Evolutionary conservation across 1,140 invertebrate genomes (phyloP), one percentile per base, ranked within the genome.

Genomic region (Caenorhabditis inopinata): DNA sequence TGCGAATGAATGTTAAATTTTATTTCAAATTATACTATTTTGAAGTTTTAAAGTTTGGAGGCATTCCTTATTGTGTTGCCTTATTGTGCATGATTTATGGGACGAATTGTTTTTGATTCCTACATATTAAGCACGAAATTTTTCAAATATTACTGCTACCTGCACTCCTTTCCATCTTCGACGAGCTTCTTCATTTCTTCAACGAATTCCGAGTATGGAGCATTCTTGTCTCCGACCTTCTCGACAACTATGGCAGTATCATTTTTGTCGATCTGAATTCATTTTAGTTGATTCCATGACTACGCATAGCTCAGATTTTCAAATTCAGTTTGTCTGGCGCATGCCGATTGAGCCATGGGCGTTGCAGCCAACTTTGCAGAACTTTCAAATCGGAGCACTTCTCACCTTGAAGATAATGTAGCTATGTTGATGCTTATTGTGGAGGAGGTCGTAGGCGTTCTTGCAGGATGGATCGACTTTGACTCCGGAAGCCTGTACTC

Each of bases 161-260:
- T 84, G 83, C 87, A 88, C 76, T 88, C 84, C 49, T 88, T 86
- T 47, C 87, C 87, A 46, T 81, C 83, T 45, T 87, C 87, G 29
- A 87, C 84, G 16, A 79, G 46, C 73, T 87, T 86, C 62, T 83
- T 83, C 51, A 88, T 88, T 51, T 88, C 87, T 76, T 88, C 86
- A 53, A 88, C 86, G 78, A 88, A 88, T 49, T 88, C 87, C 23
- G 83, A 78, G 74, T 88, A 88, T 1, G 87, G 87, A n/a, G 87
- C 87, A 47, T 74, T 82, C 80, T 88, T 88, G 3, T 87, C 87
- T 25, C 87, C 87, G 68, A 88, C 87, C 76, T 89, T 88, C 76
- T 88, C 87, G 49, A 88, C 87, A 74, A 88, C 85, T 75, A 87
- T 88, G 29, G 84, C 85, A 12, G 86, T 87, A 62, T 87, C 84